phyloP scores from a whole-genome alignment of 2,888 invertebrate genomes.

The Drosophila maculinotata region DNA sequence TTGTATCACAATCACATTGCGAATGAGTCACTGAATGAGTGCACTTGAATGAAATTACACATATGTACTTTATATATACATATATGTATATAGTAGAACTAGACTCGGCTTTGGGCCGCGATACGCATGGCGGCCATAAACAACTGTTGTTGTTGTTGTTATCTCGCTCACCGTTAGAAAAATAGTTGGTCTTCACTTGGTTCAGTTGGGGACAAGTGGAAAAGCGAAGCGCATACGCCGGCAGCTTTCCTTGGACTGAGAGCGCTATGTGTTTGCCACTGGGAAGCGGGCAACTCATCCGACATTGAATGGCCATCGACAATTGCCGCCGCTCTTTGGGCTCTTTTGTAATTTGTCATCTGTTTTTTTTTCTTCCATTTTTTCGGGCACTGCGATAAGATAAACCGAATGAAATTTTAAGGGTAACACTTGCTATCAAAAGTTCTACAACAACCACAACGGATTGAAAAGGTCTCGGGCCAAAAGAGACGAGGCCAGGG shows the following conservation, averaged over 20 bases:
- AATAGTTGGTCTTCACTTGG: constrained; percentile 5
- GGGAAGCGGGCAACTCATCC: constrained; percentile 35
- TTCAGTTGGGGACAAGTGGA: constrained; percentile 8
- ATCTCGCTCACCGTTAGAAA: constrained; percentile 63
- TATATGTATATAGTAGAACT: constrained; percentile 8
- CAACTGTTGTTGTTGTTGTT: constrained; percentile 29
- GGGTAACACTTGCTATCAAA: constrained; percentile 68
- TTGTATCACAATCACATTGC: constrained; percentile 32
- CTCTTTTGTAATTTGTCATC: constrained; percentile 22
- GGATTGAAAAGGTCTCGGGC: constrained; percentile 3
- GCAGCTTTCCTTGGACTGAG: constrained; percentile 65
- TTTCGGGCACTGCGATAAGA: constrained; percentile 58
- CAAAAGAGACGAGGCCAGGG: constrained; percentile 38
- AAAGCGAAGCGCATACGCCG: constrained; percentile 55
- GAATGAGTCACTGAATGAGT: constrained; percentile 52
- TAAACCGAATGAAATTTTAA: constrained; percentile 70
- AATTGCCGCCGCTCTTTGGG: constrained; percentile 21
- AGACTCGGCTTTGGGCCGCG: constrained; percentile 7
- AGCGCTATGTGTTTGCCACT: constrained; percentile 1
- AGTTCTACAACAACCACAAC: constrained; percentile 26
- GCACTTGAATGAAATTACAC: constrained; percentile 48
- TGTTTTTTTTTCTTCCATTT: constrained; percentile 17
- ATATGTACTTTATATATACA: constrained; percentile 11
- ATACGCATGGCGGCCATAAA: constrained; percentile 46
- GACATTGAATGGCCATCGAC: constrained; percentile 61